Percentiles rank a stretch among this genome's conserved stretches.
These are phyloP conservation scores for Diloba caeruleocephala DNA, from an alignment of 2,888 invertebrate genomes.

Conservation along the genomic window DNA sequence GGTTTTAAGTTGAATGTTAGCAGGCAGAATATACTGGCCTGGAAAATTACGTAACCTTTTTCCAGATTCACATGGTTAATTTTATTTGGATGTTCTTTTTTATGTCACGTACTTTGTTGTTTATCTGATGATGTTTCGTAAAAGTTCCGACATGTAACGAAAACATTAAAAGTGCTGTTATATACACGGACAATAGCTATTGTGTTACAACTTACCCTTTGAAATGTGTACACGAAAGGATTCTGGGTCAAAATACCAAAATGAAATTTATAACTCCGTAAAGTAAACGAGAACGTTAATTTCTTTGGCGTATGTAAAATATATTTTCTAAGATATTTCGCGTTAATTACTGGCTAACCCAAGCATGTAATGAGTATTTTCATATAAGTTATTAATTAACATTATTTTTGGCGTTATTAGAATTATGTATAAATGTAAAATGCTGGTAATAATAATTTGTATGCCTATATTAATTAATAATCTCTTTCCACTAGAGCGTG, in stretches of 20 bases:
- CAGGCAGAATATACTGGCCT: slow-evolving; percentile 28
- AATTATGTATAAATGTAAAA: slow-evolving; percentile 36
- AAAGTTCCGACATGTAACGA: slow-evolving; percentile 18
- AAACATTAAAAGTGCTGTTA: slow-evolving; percentile 33
- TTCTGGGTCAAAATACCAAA: slow-evolving; percentile 6
- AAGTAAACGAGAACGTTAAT: slow-evolving; percentile 11
- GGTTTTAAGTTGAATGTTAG: slow-evolving; percentile 42
- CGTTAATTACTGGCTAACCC: slow-evolving; percentile 8
- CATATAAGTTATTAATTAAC: slow-evolving; percentile 12
- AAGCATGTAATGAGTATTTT: slow-evolving; percentile 2
- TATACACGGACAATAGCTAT: slow-evolving; percentile 26
- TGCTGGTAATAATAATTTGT: slow-evolving; percentile 23
- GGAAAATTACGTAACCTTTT: slow-evolving; percentile 25
- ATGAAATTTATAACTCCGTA: slow-evolving; percentile 8
- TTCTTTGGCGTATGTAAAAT: slow-evolving; percentile 2
- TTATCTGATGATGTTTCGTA: slow-evolving; percentile 11
- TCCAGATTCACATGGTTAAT: slow-evolving; percentile 18
- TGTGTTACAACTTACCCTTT: slow-evolving; percentile 24
- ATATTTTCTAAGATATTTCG: slow-evolving; percentile 1
- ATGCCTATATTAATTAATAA: slow-evolving; percentile 24
- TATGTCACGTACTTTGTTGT: slow-evolving; percentile 21
- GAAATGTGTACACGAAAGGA: slow-evolving; percentile 18
- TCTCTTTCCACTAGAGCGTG: slow-evolving; percentile 13
- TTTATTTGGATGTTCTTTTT: slow-evolving; percentile 34
- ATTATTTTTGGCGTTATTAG: slow-evolving; percentile 21